phyloP scores from a whole-genome alignment of 2,113 vertebrate genomes.

The Callocephalon fimbriatum region DNA sequence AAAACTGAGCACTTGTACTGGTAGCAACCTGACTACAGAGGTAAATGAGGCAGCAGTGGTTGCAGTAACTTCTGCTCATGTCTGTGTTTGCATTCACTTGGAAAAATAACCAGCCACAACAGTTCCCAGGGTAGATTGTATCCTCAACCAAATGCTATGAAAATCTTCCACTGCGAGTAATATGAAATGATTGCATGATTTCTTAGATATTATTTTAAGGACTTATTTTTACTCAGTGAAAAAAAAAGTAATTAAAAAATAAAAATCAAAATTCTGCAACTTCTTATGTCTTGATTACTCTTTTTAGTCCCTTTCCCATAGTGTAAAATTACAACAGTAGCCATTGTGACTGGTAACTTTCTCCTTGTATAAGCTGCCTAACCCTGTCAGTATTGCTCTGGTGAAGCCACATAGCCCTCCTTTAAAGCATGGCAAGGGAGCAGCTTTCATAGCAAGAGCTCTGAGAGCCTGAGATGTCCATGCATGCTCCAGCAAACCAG shows the following conservation, averaged over 20 bases:
- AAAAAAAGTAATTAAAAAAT: not conserved
- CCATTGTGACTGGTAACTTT: not conserved
- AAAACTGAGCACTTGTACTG: not conserved
- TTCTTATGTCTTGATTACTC: not conserved
- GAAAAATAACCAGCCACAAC: conserved; percentile 29
- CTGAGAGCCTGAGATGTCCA: not conserved
- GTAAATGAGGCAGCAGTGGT: conserved; percentile 24
- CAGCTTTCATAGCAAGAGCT: not conserved
- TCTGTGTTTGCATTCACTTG: conserved; percentile 16
- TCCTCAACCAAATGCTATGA: not conserved
- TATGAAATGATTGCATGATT: not conserved
- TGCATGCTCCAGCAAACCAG: not conserved
- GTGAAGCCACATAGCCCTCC: not conserved
- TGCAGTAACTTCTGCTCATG: not conserved
- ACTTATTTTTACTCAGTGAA: not conserved
- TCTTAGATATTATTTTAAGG: not conserved
- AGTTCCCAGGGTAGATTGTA: not conserved
- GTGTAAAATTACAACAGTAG: not conserved
- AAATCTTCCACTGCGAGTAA: not conserved
- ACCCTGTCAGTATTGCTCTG: not conserved
- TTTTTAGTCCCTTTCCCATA: not conserved
- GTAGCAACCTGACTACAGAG: conserved; percentile 10
- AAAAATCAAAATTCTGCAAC: not conserved
- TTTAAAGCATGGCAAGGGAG: not conserved
- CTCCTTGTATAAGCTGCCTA: not conserved